phyloP scores from a whole-genome alignment of 2,888 invertebrate species.

The Eumerus sabulonum region DNA sequence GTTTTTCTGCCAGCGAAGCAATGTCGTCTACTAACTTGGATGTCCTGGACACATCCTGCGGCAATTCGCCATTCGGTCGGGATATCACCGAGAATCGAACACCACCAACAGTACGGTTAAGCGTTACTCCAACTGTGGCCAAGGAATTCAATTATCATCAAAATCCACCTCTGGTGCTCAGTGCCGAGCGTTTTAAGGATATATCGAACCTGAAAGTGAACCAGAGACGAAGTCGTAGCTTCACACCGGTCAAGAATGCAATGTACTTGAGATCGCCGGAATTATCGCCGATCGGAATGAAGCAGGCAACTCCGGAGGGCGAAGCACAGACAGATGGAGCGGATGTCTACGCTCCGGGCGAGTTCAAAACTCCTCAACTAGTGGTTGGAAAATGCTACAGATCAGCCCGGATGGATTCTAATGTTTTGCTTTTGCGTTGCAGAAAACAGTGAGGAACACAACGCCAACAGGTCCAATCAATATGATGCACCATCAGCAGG shows the following conservation, averaged over 20 bases:
- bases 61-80: not conserved
- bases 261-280: slow-evolving; percentile 47
- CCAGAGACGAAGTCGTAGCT: slow-evolving; percentile 50
- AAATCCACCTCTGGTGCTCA: slow-evolving; percentile 15
- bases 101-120: slow-evolving; percentile 49
- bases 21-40: too few relatives aligned
- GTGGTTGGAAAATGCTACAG: slow-evolving; percentile 25
- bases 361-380: slow-evolving; percentile 47
- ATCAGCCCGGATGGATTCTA: not conserved
- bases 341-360: slow-evolving; percentile 26
- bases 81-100: slow-evolving; percentile 51
- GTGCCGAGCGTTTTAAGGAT: slow-evolving; percentile 48
- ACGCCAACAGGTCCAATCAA: slow-evolving; percentile 48
- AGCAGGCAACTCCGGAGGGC: slow-evolving; percentile 17
- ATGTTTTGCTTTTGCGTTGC: not conserved
- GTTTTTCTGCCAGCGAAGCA: too few relatives aligned
- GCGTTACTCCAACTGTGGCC: slow-evolving; percentile 32
- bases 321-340: not conserved
- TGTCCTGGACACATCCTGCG: too few relatives aligned
- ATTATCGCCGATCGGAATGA: slow-evolving; percentile 48
- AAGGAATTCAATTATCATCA: slow-evolving; percentile 27
- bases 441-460: slow-evolving; percentile 29
- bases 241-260: slow-evolving; percentile 50
- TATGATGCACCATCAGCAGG: not conserved
- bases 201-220: slow-evolving; percentile 54